Evolutionary conservation across 1,140 invertebrate species (phyloP), one percentile per base, ranked within the genome.

Genomic region (Globodera rostochiensis): DNA sequence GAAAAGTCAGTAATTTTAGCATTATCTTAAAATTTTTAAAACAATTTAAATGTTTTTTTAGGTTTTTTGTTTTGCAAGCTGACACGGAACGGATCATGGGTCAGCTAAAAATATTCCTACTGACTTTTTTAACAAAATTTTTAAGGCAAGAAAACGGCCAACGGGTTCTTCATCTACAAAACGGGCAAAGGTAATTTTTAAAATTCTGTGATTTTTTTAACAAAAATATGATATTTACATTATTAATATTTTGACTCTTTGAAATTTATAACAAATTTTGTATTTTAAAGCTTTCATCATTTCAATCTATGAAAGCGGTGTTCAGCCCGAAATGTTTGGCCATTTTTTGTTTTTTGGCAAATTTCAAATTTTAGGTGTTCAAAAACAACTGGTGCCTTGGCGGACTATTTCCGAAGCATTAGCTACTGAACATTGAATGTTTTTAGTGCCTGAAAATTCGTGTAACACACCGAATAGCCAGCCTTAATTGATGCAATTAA

Each of bases 91-190:
- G 88, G 75, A 81, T 89, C 11, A 89, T 89, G 60, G 87, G 87
- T 66, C 13, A 19, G 64, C 5, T 45, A 83, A 84, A 76, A 86
- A 83, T 19, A 74, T 8, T 74, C 53, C 13, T n/a, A 66, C 21
- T 74, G 11, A 74, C 3, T 8, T 7, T 25, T 21, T 36, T 49
- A 76, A 36, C 36, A 13, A 76, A 9, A 6, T 8, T n/a, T 77
- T 77, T 71, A 36, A 66, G 83, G 83, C 50, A 86, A 86, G 46
- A 86, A 86, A 49, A 67, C 50, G 5, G 69, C 77, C 57, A 75
- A 85, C 53, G 85, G 85, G 21, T 89, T 89, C 74, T 89, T 89
- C 83, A 81, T 88, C 57, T 90, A 89, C 80, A 89, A 90, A 85
- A 90, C 88, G 25, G 82, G 47, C 11, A 80, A 88, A 84, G 84